Evolutionary conservation across 2,113 vertebrate species (phyloP), one percentile per base, ranked within the genome.

Genomic region (Beaufortia kweichowensis): DNA sequence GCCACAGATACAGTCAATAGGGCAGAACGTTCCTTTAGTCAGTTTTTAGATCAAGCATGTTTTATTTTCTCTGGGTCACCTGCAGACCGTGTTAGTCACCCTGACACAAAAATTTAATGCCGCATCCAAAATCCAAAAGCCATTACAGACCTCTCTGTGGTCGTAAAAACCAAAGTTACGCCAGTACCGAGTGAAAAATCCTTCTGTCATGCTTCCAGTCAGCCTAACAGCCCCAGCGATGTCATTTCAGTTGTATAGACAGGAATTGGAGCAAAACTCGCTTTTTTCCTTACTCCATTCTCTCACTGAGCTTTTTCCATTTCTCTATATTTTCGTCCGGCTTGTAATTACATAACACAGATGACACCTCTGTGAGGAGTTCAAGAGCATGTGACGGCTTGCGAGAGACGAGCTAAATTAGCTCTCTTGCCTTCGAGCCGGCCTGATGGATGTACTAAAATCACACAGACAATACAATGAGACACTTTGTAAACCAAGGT

Each of bases 321-420:
- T 23, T 56, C 31, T 35, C 50, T 56, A 7, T 17, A 39, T 35
- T 50, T 70, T 41, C 24, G 59, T 57, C 66, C 61, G 65, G 79
- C 50, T 83, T 65, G 81, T 80, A 78, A 70, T 83, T 80, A 70
- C 66, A 64, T 28, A 78, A 81, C 33, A 59, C 31, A 35, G 60
- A 71, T 57, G 57, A 61, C 41, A 70, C 64, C 43, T 55, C 39
- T 63, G 76, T 67, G 35, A 74, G 35, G 50, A 61, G 50, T 60
- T 43, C 28, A 26, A 29, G 23, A 61, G 70, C 82, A 81, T 80
- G 82, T 81, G 70, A 81, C 43, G 3, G 24, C 35, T 46, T 41
- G 75, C 15, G 53, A 81, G 76, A 50, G 50, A 61, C 21, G 29
- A 9, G 26, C 41, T 72, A 57, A 76, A 79, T 76, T 61, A 73